phyloP scores from a whole-genome alignment of 1,140 invertebrate species.

The Dreissena polymorpha region DNA sequence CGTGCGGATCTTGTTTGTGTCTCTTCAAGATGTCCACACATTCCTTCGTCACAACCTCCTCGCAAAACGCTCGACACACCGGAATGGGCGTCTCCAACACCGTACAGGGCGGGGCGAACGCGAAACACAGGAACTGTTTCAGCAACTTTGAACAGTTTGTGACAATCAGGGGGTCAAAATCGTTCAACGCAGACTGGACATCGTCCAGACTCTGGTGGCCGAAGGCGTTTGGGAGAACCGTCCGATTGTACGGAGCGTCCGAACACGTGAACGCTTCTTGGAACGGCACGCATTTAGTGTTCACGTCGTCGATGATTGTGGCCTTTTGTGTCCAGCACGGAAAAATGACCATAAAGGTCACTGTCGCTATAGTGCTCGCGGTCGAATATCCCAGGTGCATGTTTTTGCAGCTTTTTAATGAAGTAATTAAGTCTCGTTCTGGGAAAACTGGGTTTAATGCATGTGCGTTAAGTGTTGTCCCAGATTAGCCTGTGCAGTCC shows the following conservation, averaged over 20 bases:
- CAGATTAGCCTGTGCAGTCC: too few species aligned
- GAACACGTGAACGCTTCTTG: not conserved
- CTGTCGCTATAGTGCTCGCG: too few species aligned
- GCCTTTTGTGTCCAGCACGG: not conserved
- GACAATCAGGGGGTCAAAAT: not conserved
- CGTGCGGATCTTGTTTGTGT: not conserved
- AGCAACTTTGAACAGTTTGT: not conserved
- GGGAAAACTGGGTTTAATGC: too few species aligned
- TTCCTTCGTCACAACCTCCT: not conserved
- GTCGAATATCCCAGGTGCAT: too few species aligned
- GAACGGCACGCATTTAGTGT: not conserved
- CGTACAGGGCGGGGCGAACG: slow-evolving; percentile 1
- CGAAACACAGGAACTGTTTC: slow-evolving; percentile 2
- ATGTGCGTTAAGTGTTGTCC: too few species aligned
- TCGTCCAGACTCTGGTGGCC: not conserved
- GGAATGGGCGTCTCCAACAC: not conserved
- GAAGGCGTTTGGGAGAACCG: not conserved
- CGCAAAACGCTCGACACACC: not conserved
- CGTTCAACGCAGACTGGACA: not conserved
- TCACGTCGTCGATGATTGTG: not conserved
- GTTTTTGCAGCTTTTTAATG: too few species aligned
- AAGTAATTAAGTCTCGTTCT: too few species aligned
- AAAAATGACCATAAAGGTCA: too few species aligned
- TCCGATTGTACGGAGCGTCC: not conserved
- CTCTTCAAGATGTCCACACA: not conserved